A percentile compares a stretch with the other conserved stretches of the same genome.
Conservation (phyloP, 2,888 invertebrate genomes). For the Muschampia plurimacula region DNA sequence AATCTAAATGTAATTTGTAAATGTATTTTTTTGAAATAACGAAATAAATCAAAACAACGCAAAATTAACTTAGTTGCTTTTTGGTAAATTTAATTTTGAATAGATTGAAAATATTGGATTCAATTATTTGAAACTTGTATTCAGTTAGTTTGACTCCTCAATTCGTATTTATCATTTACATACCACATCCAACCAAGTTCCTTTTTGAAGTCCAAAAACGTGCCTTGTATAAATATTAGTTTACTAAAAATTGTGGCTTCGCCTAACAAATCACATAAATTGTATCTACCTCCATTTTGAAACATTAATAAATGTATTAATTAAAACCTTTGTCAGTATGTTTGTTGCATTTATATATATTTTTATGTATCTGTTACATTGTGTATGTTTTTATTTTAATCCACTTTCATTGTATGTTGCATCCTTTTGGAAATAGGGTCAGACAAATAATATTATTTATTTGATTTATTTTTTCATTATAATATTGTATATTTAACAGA, state of each 20-base stretch:
- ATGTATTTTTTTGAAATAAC: too few relatives aligned
- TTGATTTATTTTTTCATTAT: not conserved
- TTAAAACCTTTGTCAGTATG: slow-evolving; percentile 37
- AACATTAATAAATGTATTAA: slow-evolving; percentile 23
- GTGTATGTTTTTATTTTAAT: slow-evolving; percentile 10
- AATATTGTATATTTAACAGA: slow-evolving; percentile 7
- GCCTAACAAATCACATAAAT: slow-evolving; percentile 2
- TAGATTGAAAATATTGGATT: not conserved
- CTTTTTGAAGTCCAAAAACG: slow-evolving; percentile 57
- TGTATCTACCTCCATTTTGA: slow-evolving; percentile 27
- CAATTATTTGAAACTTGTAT: not conserved
- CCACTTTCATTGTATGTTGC: not conserved
- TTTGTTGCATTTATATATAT: slow-evolving; percentile 40
- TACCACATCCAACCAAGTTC: slow-evolving; percentile 58
- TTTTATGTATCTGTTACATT: slow-evolving; percentile 20
- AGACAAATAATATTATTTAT: not conserved
- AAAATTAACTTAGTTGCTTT: too few relatives aligned
- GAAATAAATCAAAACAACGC: too few relatives aligned
- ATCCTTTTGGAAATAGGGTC: not conserved
- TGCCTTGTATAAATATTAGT: slow-evolving; percentile 56
- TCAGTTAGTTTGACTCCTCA: slow-evolving; percentile 6
- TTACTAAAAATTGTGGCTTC: slow-evolving; percentile 15
- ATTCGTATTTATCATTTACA: slow-evolving; percentile 13
- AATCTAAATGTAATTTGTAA: too few relatives aligned
- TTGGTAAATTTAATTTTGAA: too few relatives aligned